Percentiles rank a stretch among this genome's conserved stretches.
phyloP scores from a whole-genome alignment of 1,140 invertebrate genomes.

The Leptopilina clavipes region DNA sequence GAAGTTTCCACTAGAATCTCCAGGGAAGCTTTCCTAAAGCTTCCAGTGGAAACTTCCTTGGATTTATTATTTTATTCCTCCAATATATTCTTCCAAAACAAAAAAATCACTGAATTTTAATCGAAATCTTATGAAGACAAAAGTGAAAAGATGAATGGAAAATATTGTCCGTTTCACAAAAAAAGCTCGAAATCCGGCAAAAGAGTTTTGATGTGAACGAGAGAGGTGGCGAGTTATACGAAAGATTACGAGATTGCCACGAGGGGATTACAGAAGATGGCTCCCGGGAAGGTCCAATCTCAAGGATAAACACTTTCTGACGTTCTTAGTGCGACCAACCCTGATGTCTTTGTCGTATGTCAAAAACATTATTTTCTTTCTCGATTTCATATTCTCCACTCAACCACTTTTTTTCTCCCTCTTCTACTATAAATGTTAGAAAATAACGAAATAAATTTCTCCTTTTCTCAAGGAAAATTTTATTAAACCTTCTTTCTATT shows the following conservation, averaged over 20 bases:
- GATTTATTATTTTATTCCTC: too few species aligned
- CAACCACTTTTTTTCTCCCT: conserved; percentile 27
- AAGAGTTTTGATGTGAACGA: conserved; percentile 51
- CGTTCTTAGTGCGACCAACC: conserved; percentile 46
- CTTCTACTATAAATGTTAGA: too few species aligned
- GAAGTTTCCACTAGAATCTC: too few species aligned
- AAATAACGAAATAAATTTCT: too few species aligned
- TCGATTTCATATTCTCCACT: conserved; percentile 39
- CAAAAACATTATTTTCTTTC: conserved; percentile 38
- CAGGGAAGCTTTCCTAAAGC: too few species aligned
- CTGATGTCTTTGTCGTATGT: conserved; percentile 37
- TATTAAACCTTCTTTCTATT: background rate
- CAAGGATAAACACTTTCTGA: conserved; percentile 73
- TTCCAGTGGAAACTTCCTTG: too few species aligned
- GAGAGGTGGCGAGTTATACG: conserved; percentile 67
- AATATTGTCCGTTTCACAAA: conserved; percentile 48
- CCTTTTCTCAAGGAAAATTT: too few species aligned
- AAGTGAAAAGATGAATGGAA: conserved; percentile 44
- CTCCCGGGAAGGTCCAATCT: conserved; percentile 72
- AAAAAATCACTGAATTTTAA: too few species aligned
- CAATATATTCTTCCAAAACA: too few species aligned
- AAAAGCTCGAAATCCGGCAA: conserved; percentile 39
- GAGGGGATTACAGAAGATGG: conserved; percentile 73
- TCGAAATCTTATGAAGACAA: background rate
- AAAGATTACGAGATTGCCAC: conserved; percentile 74